phyloP scores from a whole-genome alignment of 2,113 vertebrate genomes.

The Sus scrofa region DNA sequence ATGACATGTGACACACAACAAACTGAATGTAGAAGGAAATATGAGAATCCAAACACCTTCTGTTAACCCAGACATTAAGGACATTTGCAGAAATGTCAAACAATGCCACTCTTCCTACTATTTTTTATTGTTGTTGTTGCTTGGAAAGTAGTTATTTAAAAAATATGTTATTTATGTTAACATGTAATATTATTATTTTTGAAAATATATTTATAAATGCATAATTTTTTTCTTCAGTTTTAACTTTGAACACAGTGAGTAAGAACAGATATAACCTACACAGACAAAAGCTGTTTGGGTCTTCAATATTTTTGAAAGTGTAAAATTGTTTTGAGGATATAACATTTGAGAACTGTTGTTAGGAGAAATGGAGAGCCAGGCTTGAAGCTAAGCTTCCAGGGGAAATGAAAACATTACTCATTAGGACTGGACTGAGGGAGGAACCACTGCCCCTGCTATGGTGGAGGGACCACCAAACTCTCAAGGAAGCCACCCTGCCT shows the following conservation, averaged over 20 bases:
- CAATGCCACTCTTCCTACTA: not conserved
- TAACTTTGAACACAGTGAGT: not conserved
- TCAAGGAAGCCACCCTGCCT: not conserved
- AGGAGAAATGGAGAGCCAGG: not conserved
- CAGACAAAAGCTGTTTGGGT: not conserved
- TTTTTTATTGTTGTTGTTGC: not conserved
- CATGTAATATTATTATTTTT: not conserved
- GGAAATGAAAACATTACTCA: not conserved
- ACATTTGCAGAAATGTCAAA: slow-evolving; percentile 39
- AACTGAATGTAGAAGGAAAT: not conserved
- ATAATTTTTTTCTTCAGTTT: slow-evolving; percentile 11
- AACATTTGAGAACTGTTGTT: not conserved
- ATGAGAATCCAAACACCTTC: not conserved
- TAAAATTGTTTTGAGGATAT: not conserved
- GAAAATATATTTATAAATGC: not conserved
- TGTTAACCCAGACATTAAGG: not conserved
- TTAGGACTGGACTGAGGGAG: not conserved
- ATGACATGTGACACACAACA: not conserved
- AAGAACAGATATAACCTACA: not conserved
- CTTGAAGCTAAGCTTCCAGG: not conserved
- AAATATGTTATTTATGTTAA: not conserved
- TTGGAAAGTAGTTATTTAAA: not conserved
- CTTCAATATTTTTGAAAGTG: not conserved
- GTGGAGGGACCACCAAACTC: not conserved
- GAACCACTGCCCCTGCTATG: too few relatives aligned